A percentile compares a stretch with the other conserved stretches of the same genome.
Conservation (phyloP, 2,797 vertebrate species). For the Pogonophryne albipinna region DNA sequence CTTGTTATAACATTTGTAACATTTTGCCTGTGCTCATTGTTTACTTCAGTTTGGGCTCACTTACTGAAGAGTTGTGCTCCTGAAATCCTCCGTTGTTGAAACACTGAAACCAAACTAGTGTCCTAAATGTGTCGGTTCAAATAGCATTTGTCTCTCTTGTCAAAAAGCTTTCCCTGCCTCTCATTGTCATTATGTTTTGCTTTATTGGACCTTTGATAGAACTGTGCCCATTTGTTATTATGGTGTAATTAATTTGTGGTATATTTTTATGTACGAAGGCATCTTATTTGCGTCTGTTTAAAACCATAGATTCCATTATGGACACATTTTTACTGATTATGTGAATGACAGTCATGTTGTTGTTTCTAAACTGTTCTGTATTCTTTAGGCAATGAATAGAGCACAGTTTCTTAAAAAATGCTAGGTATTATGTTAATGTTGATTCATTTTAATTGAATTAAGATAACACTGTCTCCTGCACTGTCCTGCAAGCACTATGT, state of each 20-base stretch:
- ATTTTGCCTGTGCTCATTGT: slow-evolving; percentile 56
- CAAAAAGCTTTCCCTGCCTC: slow-evolving; percentile 6
- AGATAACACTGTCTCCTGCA: slow-evolving; percentile 67
- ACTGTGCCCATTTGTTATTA: slow-evolving; percentile 55
- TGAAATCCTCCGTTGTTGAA: slow-evolving; percentile 47
- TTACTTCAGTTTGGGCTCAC: slow-evolving; percentile 60
- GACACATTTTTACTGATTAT: slow-evolving; percentile 45
- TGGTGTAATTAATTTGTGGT: slow-evolving; percentile 55
- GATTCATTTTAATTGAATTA: slow-evolving; percentile 65
- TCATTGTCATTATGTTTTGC: slow-evolving; percentile 68
- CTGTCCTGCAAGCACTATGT: slow-evolving; percentile 75
- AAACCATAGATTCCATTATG: slow-evolving; percentile 37
- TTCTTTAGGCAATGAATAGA: slow-evolving; percentile 52
- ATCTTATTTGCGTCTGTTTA: slow-evolving; percentile 58
- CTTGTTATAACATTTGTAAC: slow-evolving; percentile 42
- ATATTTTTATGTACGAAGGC: slow-evolving; percentile 62
- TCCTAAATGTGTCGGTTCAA: slow-evolving; percentile 68
- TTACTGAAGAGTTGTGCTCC: slow-evolving; percentile 38
- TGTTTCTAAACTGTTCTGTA: slow-evolving; percentile 53
- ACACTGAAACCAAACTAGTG: slow-evolving; percentile 67
- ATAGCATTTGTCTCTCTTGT: slow-evolving; percentile 54
- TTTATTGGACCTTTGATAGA: slow-evolving; percentile 59
- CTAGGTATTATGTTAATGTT: slow-evolving; percentile 66
- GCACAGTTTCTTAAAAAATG: slow-evolving; percentile 56
- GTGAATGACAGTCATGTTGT: slow-evolving; percentile 54